Evolutionary conservation across 2,888 invertebrate genomes (phyloP).

Genomic region (Leucophora obtusa): DNA sequence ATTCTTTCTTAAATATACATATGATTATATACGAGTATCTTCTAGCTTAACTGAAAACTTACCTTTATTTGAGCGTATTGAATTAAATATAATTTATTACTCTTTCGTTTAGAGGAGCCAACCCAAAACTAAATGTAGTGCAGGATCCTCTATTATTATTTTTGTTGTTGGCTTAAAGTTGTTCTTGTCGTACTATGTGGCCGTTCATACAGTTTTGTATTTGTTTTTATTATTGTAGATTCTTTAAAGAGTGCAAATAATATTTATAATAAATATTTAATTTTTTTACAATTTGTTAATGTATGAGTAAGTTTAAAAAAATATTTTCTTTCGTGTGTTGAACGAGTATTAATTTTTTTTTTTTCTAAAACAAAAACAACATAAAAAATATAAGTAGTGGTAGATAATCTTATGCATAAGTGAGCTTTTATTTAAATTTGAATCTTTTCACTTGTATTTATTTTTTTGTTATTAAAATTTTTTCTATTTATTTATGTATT

Average conservation of each 20-base stretch:
- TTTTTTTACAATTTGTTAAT: slow-evolving; percentile 12
- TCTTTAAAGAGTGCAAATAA: slow-evolving; percentile 13
- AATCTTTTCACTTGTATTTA: slow-evolving; percentile 17
- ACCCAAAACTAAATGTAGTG: neutral
- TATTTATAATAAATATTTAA: neutral
- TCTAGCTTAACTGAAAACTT: slow-evolving; percentile 18
- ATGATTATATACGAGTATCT: neutral
- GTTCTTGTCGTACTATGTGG: neutral
- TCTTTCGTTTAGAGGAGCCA: slow-evolving; percentile 3
- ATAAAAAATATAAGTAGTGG: neutral
- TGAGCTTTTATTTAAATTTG: slow-evolving; percentile 13
- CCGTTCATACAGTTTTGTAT: neutral
- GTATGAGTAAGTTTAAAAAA: slow-evolving; percentile 9
- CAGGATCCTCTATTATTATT: neutral
- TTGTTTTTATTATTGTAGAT: neutral
- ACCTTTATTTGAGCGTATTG: slow-evolving; percentile 54
- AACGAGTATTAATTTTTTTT: slow-evolving; percentile 20
- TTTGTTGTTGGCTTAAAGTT: neutral
- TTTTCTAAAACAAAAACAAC: slow-evolving; percentile 22
- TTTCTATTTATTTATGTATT: slow-evolving; percentile 4
- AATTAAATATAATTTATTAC: slow-evolving; percentile 19
- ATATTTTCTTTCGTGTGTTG: neutral
- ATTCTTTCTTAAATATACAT: too few species aligned
- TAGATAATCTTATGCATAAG: neutral
- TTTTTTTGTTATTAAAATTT: neutral